These are phyloP conservation scores for Anas capensis DNA, from an alignment of 2,797 vertebrate genomes.

Conservation along the genomic window DNA sequence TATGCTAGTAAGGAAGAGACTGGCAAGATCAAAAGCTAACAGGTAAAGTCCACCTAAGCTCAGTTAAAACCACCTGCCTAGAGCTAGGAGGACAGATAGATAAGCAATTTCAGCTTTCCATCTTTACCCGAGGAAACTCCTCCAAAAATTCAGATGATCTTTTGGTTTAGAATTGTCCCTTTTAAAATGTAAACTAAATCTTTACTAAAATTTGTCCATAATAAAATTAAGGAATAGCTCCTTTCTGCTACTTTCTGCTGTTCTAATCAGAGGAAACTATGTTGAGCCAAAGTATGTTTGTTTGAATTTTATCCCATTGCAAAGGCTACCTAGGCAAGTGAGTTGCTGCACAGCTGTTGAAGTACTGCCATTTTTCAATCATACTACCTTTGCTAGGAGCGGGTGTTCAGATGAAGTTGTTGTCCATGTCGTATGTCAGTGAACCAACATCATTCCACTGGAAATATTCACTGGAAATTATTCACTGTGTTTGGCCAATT, in stretches of 20 bases:
- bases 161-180: not conserved
- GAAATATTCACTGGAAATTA: not conserved
- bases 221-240: not conserved
- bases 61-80: conserved; percentile 23
- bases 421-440: not conserved
- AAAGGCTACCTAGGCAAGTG: not conserved
- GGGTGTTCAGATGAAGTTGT: not conserved
- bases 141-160: not conserved
- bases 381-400: not conserved
- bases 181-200: conserved; percentile 8
- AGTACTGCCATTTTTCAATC: not conserved
- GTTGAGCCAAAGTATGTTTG: not conserved
- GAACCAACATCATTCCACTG: not conserved
- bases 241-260: not conserved
- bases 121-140: not conserved
- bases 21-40: conserved; percentile 55
- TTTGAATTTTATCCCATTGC: not conserved
- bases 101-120: conserved; percentile 36
- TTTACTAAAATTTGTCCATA: not conserved
- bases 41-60: conserved; percentile 50
- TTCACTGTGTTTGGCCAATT: not conserved
- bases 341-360: not conserved
- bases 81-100: not conserved
- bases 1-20: conserved; percentile 39
- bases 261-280: not conserved